Evolutionary conservation across 2,888 invertebrate species (phyloP), one percentile per base, ranked within the genome.

Genomic region (Volucella inflata): DNA sequence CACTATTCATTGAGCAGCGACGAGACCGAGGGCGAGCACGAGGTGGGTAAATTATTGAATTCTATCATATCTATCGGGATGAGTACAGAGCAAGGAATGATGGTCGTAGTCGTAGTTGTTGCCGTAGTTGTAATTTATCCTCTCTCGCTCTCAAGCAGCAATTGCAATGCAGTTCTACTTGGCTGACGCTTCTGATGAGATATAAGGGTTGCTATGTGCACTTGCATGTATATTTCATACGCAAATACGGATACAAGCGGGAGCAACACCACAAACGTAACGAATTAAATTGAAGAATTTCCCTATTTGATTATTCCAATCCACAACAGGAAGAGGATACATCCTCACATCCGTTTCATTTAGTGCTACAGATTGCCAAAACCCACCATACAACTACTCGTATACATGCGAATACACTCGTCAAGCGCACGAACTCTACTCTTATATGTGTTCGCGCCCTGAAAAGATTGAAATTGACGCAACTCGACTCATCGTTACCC

Each of bases 241-340:
- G n/a, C 38, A 30, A 30, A 53, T 30, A 38, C 21, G 21, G 64
- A 50, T 44, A 50, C 8, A 44, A 11, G 21, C n/a, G 17, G 14
- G 40, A 44, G 55, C 60, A 46, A 70, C 53, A 85, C 85, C 85
- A 77, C 81, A 85, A 81, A 81, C 81, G 76, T 85, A 81, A 85
- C 81, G 81, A 85, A 85, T 81, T 81, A 85, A 85, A 85, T 81
- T 85, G 81, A 85, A 76, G 85, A 85, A 85, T 85, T 85, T 81
- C 85, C 85, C 85, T 85, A 81, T 85, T 85, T 77, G 81, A 81
- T 85, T 85, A 85, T 81, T 77, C 85, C 67, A 76, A 81, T 85
- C 81, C 81, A 76, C 81, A 85, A 80, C 81, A 72, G 85, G 85
- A 81, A 81, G 81, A 72, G 81, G 68, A 85, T 80, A 62, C 85